These are phyloP conservation scores for Toxotes chatareus DNA, from an alignment of 2,113 vertebrate species.

Conservation along the genomic window DNA sequence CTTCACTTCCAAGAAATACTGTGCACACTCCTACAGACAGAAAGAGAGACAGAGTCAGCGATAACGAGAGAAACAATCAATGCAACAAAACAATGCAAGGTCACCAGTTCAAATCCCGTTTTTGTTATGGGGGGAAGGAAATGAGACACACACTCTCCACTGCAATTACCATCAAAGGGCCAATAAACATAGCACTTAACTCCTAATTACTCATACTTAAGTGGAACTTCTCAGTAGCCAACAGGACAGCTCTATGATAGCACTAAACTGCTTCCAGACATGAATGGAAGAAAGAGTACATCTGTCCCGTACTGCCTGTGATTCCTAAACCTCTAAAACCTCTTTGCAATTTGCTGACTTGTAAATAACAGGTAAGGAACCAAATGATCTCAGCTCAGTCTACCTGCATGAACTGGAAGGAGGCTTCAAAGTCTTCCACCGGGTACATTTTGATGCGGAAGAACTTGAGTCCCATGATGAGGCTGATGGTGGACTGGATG, in stretches of 20 bases:
- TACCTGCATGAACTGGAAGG: slow-evolving; percentile 99
- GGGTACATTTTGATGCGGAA: slow-evolving; percentile 99
- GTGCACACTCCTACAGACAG: slow-evolving; percentile 92
- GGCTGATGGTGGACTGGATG: slow-evolving; percentile 96
- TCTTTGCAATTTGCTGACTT: neutral
- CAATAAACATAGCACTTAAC: slow-evolving; percentile 40
- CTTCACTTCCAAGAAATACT: slow-evolving; percentile 99
- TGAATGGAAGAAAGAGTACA: neutral
- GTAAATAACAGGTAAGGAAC: neutral
- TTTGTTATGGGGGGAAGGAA: slow-evolving; percentile 21
- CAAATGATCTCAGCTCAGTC: neutral
- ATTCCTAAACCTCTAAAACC: neutral
- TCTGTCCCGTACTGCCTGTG: neutral
- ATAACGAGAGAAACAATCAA: slow-evolving; percentile 1
- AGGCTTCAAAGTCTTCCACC: slow-evolving; percentile 98
- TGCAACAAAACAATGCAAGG: neutral
- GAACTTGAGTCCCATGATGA: slow-evolving; percentile 99
- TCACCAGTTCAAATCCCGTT: neutral
- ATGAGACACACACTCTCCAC: slow-evolving; percentile 27
- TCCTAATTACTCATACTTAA: slow-evolving; percentile 33
- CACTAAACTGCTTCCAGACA: slow-evolving; percentile 40
- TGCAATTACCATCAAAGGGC: slow-evolving; percentile 24
- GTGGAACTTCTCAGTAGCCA: slow-evolving; percentile 1
- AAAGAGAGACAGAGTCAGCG: slow-evolving; percentile 31
- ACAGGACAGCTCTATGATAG: slow-evolving; percentile 4